These are phyloP conservation scores for Drosophila austrosaltans DNA, from an alignment of 2,888 invertebrate species.

Conservation along the genomic window DNA sequence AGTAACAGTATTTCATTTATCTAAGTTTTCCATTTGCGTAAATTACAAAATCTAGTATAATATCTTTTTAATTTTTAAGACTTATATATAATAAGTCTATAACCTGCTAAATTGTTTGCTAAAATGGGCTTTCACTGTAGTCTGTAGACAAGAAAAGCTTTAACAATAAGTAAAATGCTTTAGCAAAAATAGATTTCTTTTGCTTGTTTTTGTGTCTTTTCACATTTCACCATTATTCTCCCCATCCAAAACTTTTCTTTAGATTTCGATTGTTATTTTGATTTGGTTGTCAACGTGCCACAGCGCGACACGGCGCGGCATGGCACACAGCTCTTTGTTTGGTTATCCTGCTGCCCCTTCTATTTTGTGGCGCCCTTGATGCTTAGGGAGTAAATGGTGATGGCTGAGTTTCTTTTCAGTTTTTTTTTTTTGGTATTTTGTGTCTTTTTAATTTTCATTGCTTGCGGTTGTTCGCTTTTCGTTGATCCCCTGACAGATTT, in stretches of 20 bases:
- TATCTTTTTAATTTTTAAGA: too few relatives aligned
- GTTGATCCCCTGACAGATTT: conserved; percentile 53
- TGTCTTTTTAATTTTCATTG: conserved; percentile 68
- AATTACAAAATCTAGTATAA: too few relatives aligned
- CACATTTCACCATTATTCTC: conserved; percentile 9
- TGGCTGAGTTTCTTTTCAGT: conserved; percentile 31
- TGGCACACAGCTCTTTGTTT: conserved; percentile 41
- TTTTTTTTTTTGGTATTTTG: conserved; percentile 55
- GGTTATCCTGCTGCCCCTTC: conserved; percentile 7
- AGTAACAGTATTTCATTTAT: too few relatives aligned
- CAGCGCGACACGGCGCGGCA: not conserved
- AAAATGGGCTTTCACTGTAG: too few relatives aligned
- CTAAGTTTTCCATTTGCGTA: too few relatives aligned
- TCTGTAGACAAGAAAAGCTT: not conserved
- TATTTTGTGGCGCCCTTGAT: not conserved
- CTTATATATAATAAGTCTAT: too few relatives aligned
- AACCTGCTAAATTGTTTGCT: too few relatives aligned
- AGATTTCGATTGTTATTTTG: conserved; percentile 58
- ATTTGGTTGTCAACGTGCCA: conserved; percentile 69
- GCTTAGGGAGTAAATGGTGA: not conserved
- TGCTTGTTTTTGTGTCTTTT: conserved; percentile 19
- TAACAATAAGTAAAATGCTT: conserved; percentile 19
- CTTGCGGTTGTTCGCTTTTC: conserved; percentile 39
- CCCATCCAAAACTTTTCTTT: not conserved
- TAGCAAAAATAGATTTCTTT: conserved; percentile 33